Base-by-base conservation (phyloP, 2,888 invertebrate species). In the Philaethria dido region DNA sequence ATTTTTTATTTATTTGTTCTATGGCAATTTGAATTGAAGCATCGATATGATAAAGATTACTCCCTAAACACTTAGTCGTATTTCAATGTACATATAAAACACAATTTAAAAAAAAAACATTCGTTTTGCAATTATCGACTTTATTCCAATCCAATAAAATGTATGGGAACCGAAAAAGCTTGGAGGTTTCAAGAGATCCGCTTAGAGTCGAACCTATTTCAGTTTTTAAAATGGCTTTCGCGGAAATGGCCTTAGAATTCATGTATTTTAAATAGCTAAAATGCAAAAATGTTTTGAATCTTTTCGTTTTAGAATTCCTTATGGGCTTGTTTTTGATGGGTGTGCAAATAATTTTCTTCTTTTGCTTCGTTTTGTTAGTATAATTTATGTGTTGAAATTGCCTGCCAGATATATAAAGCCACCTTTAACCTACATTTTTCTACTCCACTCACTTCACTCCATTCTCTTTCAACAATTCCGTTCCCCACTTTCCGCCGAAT, bases 221-320 rank as follows among this genome's bases (percentile, higher is more conserved):
- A 87, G 88, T 87, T 89, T 87, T 84, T n/a, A 81, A 86, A 88
- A 87, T 87, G 83, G 84, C 85, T 87, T 85, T 80, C 80, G 83
- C 78, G 78, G 75, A 79, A 82, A 83, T 75, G 77, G 80, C 29
- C 29, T 54, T 18, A 25, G 33, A 54, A 33, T 54, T 36, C 13
- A 33, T 18, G 18, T 42, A 44, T 44, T 42, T 60, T 50, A 50
- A 50, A 50, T 50, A 50, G 25, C 14, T n/a, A 50, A 25, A 50
- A 25, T 50, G 48, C 8, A 22, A 48, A 48, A 11, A 18, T 45
- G 11, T 18, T 47, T 18, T 13, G 20, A 47, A 20, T 20, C 20
- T 20, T 47, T 29, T 29, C 6, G 3, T 29, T 29, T 29, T 6
- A 29, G 29, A 3, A 29, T 29, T 29, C 6, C 3, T 29, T 29